Evolutionary conservation across 2,888 invertebrate genomes (phyloP).

Genomic region (Drosophila peninsularis): DNA sequence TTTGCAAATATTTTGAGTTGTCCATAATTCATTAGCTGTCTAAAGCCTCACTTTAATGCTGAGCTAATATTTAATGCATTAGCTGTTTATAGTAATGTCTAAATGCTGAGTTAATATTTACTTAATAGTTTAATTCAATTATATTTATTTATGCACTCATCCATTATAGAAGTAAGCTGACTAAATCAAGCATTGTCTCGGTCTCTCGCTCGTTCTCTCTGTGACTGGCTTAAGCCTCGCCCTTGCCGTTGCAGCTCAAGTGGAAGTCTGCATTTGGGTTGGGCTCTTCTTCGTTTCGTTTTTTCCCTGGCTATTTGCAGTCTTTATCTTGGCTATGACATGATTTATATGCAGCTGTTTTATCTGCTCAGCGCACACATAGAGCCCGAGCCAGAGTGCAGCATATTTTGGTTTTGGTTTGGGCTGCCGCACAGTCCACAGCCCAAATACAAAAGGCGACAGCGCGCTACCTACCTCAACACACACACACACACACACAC

Average conservation of each 20-base stretch:
- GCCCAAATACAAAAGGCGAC: conserved; percentile 48
- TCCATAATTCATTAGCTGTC: background rate
- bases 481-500: conserved; percentile 17
- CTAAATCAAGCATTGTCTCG: conserved; percentile 48
- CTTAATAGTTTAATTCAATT: conserved; percentile 46
- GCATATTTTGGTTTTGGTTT: conserved; percentile 33
- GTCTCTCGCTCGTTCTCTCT: background rate
- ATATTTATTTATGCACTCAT: conserved; percentile 35
- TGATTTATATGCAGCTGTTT: conserved; percentile 70
- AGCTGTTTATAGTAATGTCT: background rate
- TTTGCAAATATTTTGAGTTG: background rate
- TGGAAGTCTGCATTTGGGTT: conserved; percentile 26
- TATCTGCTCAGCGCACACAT: conserved; percentile 61
- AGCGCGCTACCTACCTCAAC: conserved; percentile 28
- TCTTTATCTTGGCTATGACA: conserved; percentile 72
- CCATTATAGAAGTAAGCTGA: conserved; percentile 40
- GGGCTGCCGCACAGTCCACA: conserved; percentile 11
- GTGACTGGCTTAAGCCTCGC: conserved; percentile 1
- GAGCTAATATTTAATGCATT: background rate
- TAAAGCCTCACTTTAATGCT: too few species aligned
- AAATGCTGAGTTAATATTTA: background rate
- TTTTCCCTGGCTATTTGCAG: conserved; percentile 54
- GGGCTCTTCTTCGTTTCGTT: conserved; percentile 1
- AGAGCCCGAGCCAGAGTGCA: conserved; percentile 18
- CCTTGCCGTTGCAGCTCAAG: conserved; percentile 23